A percentile compares a stretch with the other conserved stretches of the same genome.
Evolutionary conservation across 2,797 vertebrate genomes (phyloP).

Genomic region (Enteromius radiatus): DNA sequence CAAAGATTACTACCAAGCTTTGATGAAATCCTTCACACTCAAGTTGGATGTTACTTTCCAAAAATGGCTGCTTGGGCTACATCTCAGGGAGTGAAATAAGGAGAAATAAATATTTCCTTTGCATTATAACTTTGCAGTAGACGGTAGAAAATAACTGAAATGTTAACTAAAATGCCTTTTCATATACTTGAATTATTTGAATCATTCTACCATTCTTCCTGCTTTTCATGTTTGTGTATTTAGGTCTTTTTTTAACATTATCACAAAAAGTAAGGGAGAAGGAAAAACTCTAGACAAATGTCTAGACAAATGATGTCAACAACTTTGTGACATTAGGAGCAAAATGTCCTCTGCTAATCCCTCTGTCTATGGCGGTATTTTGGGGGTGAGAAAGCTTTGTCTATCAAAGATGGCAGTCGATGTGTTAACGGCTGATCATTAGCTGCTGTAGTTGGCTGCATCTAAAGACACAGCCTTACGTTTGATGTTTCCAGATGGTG

Average conservation of each 20-base stretch:
- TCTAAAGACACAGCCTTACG: constrained; percentile 33
- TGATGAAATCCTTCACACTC: neutral
- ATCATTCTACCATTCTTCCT: neutral
- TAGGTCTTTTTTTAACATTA: neutral
- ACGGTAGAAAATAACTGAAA: neutral
- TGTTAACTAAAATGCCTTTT: neutral
- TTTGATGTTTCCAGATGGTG: constrained; percentile 51
- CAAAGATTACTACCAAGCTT: neutral
- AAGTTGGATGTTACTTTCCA: neutral
- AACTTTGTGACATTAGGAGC: constrained; percentile 12
- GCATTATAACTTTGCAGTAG: neutral
- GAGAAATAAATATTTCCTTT: neutral
- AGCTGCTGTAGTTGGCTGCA: constrained; percentile 38
- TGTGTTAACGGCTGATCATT: constrained; percentile 56
- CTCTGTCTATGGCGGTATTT: constrained; percentile 47
- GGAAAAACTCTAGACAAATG: constrained; percentile 39
- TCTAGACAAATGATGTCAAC: constrained; percentile 40
- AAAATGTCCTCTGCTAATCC: constrained; percentile 49
- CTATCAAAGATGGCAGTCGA: constrained; percentile 39
- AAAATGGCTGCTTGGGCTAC: neutral
- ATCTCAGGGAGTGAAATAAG: neutral
- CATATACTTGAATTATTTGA: neutral
- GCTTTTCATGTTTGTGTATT: neutral
- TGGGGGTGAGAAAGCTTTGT: constrained; percentile 54
- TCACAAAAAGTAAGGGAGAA: neutral